phyloP scores from a whole-genome alignment of 2,888 invertebrate species.

The Eucera pruinosa region DNA sequence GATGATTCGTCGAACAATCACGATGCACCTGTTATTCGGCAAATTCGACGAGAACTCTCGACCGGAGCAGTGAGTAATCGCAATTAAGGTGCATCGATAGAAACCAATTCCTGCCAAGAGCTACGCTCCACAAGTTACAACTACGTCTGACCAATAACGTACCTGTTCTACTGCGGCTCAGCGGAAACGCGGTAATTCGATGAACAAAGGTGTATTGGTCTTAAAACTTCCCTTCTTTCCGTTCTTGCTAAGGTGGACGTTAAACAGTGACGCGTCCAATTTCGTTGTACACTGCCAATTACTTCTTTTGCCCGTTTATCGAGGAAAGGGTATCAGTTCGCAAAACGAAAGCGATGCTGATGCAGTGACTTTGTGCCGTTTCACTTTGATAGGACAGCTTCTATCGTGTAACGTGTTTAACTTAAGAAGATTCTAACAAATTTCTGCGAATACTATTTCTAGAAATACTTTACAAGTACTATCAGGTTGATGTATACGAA shows the following conservation, averaged over 20 bases:
- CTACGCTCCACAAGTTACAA: background rate
- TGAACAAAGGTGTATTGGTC: conserved; percentile 12
- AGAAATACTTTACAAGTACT: too few relatives aligned
- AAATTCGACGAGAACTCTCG: conserved; percentile 44
- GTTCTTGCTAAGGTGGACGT: background rate
- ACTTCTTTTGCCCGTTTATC: background rate
- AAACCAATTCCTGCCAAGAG: conserved; percentile 47
- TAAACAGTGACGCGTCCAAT: background rate
- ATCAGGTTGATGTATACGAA: too few relatives aligned
- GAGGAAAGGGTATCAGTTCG: background rate
- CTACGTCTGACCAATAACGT: conserved; percentile 10
- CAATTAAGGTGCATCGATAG: conserved; percentile 59
- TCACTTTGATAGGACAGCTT: too few relatives aligned
- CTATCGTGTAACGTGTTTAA: too few relatives aligned
- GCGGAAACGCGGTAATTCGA: conserved; percentile 50
- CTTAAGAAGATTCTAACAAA: too few relatives aligned
- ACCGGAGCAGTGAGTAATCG: conserved; percentile 37
- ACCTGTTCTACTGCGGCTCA: conserved; percentile 43
- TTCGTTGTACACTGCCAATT: background rate
- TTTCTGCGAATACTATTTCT: too few relatives aligned
- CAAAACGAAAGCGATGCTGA: background rate
- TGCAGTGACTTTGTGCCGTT: too few relatives aligned
- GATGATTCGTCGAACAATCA: conserved; percentile 26
- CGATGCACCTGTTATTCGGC: conserved; percentile 36
- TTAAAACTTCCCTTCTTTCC: background rate